Percentiles rank a stretch among this genome's conserved stretches.
Conservation (phyloP, 2,888 invertebrate species). For the Coleophora flavipennella region DNA sequence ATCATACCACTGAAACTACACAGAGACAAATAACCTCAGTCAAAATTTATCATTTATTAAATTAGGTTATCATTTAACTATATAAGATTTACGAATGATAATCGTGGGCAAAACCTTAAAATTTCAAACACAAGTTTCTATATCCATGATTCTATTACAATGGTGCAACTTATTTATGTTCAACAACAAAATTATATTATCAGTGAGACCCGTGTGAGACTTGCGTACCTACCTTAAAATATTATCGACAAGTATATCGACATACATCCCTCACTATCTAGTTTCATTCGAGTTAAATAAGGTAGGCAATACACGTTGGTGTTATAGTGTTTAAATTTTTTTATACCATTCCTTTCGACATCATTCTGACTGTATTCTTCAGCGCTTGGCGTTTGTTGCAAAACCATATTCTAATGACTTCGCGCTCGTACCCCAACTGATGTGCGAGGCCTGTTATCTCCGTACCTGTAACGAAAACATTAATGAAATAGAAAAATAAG, state of each 20-base stretch:
- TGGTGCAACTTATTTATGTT: too few species aligned
- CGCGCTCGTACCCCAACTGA: conserved; percentile 96
- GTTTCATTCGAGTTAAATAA: conserved; percentile 44
- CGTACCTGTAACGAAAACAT: conserved; percentile 76
- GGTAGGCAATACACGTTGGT: too few species aligned
- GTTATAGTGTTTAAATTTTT: conserved; percentile 7
- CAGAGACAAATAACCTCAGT: conserved; percentile 68
- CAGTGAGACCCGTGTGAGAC: too few species aligned
- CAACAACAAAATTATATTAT: too few species aligned
- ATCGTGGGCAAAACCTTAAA: too few species aligned
- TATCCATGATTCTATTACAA: too few species aligned
- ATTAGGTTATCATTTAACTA: too few species aligned
- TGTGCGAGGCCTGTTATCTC: conserved; percentile 97
- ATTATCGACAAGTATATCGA: too few species aligned
- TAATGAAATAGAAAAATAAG: too few species aligned
- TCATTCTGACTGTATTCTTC: conserved; percentile 97
- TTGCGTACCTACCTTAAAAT: too few species aligned
- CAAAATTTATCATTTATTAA: conserved; percentile 38
- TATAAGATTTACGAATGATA: too few species aligned
- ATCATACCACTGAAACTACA: conserved; percentile 63
- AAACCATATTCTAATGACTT: conserved; percentile 99
- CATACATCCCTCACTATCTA: conserved; percentile 14
- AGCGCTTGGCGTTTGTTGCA: conserved; percentile 98
- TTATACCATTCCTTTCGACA: conserved; percentile 89
- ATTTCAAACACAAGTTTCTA: too few species aligned